These are phyloP conservation scores for Dasypus novemcinctus DNA, from an alignment of 2,113 vertebrate species.

Conservation along the genomic window DNA sequence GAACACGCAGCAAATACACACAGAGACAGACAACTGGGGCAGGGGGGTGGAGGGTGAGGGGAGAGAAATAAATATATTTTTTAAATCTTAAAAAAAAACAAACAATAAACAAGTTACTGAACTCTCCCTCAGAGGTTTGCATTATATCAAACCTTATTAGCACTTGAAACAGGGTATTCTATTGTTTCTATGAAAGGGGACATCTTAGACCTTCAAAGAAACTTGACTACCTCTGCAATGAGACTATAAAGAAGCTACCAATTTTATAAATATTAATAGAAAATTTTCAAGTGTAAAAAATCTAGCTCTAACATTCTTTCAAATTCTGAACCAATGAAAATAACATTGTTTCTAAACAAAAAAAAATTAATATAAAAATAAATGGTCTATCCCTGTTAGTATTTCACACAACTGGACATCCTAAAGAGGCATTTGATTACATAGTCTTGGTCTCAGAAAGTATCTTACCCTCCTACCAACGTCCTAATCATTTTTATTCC, in stretches of 20 bases:
- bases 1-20: too few relatives aligned
- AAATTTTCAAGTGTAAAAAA: not conserved
- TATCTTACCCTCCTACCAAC: not conserved
- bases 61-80: too few relatives aligned
- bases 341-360: not conserved
- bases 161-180: not conserved
- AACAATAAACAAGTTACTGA: not conserved
- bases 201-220: constrained; percentile 10
- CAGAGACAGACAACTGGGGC: too few relatives aligned
- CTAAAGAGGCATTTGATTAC: not conserved
- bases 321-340: not conserved
- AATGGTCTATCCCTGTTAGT: not conserved
- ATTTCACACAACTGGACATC: not conserved
- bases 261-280: not conserved
- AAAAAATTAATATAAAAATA: not conserved
- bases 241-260: not conserved
- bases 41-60: too few relatives aligned
- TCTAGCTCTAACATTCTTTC: not conserved
- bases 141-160: not conserved
- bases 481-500: not conserved
- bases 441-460: not conserved
- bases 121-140: not conserved
- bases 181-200: not conserved
- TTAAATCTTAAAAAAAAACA: too few relatives aligned
- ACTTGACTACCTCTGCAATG: not conserved